Evolutionary conservation across 2,797 vertebrate species (phyloP).

Genomic region (Syngnathus acus): DNA sequence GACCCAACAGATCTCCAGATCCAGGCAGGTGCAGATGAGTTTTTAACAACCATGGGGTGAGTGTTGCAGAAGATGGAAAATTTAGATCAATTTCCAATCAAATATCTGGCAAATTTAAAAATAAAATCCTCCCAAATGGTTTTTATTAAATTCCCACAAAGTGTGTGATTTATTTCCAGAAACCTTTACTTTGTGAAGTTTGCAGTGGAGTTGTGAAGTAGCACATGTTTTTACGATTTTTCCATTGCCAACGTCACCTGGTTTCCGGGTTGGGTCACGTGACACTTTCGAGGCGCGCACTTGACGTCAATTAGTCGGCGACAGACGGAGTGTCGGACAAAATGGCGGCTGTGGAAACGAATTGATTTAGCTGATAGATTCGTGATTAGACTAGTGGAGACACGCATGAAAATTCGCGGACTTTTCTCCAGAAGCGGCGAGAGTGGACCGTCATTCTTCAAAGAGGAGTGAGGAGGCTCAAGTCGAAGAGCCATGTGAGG

Average conservation of each 20-base stretch:
- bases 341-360: too few relatives aligned
- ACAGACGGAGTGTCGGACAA: too few relatives aligned
- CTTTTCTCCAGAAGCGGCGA: neutral
- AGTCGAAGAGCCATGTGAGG: slow-evolving; percentile 14
- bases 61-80: neutral
- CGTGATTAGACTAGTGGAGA: too few relatives aligned
- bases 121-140: neutral
- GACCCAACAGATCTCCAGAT: neutral
- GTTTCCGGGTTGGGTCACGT: too few relatives aligned
- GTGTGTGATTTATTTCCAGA: neutral
- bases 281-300: too few relatives aligned
- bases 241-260: too few relatives aligned
- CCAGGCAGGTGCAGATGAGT: slow-evolving; percentile 9
- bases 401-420: neutral
- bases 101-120: neutral
- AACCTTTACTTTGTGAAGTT: too few relatives aligned
- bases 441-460: neutral
- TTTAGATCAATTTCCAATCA: neutral
- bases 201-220: too few relatives aligned
- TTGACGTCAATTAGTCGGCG: too few relatives aligned
- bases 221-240: neutral
- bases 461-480: slow-evolving; percentile 2
- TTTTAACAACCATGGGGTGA: slow-evolving; percentile 18
- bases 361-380: too few relatives aligned
- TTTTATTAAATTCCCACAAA: neutral